A percentile compares a stretch with the other conserved stretches of the same genome.
Evolutionary conservation across 2,113 vertebrate genomes (phyloP).

Genomic region (Hepsetus odoe): DNA sequence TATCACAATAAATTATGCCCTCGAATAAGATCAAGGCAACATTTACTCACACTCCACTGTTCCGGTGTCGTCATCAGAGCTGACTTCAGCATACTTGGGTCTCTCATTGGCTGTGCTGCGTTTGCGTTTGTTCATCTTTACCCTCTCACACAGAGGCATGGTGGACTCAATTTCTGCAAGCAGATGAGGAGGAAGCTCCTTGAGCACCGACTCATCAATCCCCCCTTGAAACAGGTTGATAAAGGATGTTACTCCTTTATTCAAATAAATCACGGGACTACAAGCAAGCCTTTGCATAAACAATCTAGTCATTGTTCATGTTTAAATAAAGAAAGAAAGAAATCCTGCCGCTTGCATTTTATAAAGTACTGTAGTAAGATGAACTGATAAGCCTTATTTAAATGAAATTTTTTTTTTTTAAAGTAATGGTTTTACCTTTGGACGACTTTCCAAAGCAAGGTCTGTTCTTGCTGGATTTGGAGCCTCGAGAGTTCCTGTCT

Average conservation of each 20-base stretch:
- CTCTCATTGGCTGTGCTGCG: slow-evolving; percentile 89
- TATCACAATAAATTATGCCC: no score
- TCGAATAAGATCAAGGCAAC: no score
- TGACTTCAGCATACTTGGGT: slow-evolving; percentile 89
- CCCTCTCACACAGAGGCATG: slow-evolving; percentile 86
- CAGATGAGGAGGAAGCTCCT: slow-evolving; percentile 79
- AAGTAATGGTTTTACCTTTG: slow-evolving; percentile 79
- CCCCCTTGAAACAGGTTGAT: slow-evolving; percentile 72
- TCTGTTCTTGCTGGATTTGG: slow-evolving; percentile 83
- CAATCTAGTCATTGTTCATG: background rate
- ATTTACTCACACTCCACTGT: slow-evolving; percentile 85
- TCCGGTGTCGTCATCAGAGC: slow-evolving; percentile 84
- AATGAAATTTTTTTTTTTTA: no score
- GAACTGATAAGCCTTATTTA: no score
- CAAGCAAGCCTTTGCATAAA: background rate
- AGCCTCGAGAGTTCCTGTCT: slow-evolving; percentile 80
- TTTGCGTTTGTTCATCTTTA: slow-evolving; percentile 93
- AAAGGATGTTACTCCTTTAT: slow-evolving; percentile 18
- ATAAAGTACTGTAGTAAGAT: no score
- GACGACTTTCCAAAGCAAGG: slow-evolving; percentile 78
- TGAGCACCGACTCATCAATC: slow-evolving; percentile 86
- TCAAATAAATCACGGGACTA: background rate
- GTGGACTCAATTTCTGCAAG: slow-evolving; percentile 88
- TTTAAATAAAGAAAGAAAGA: background rate
- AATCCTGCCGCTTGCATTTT: no score